A percentile compares a stretch with the other conserved stretches of the same genome.
These are phyloP conservation scores for Trichonephila clavipes DNA, from an alignment of 1,140 invertebrate species.

Conservation along the genomic window DNA sequence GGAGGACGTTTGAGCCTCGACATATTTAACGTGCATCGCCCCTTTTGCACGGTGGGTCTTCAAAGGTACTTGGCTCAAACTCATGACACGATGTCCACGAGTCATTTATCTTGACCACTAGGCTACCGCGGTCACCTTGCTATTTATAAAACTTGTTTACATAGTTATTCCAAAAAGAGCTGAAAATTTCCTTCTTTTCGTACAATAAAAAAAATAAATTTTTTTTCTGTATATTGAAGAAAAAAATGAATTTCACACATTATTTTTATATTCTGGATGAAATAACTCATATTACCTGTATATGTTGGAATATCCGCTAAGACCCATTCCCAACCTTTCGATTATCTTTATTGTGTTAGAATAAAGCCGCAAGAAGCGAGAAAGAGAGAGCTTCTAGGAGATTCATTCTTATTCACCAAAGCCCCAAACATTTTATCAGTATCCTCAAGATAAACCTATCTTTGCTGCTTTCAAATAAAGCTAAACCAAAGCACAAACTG, in stretches of 20 bases:
- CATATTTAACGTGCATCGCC: too few relatives aligned
- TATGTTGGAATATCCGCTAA: not conserved
- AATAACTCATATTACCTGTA: not conserved
- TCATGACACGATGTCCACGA: too few relatives aligned
- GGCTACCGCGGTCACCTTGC: too few relatives aligned
- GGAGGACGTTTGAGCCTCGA: too few relatives aligned
- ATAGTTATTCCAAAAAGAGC: too few relatives aligned
- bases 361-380: not conserved
- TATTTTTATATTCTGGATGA: not conserved
- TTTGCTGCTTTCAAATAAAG: not conserved
- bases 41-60: too few relatives aligned
- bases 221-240: not conserved
- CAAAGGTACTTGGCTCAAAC: too few relatives aligned
- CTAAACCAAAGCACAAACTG: slow-evolving; percentile 5
- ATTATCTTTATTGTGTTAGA: not conserved
- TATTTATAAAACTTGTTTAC: too few relatives aligned
- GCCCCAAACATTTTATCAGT: not conserved
- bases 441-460: not conserved
- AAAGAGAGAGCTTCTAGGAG: too few relatives aligned
- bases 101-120: too few relatives aligned
- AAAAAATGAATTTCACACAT: not conserved
- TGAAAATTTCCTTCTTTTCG: too few relatives aligned
- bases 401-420: not conserved
- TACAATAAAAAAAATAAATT: not conserved
- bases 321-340: not conserved